Base-by-base conservation (phyloP, 1,140 invertebrate species). In the Brachionus angularis region DNA sequence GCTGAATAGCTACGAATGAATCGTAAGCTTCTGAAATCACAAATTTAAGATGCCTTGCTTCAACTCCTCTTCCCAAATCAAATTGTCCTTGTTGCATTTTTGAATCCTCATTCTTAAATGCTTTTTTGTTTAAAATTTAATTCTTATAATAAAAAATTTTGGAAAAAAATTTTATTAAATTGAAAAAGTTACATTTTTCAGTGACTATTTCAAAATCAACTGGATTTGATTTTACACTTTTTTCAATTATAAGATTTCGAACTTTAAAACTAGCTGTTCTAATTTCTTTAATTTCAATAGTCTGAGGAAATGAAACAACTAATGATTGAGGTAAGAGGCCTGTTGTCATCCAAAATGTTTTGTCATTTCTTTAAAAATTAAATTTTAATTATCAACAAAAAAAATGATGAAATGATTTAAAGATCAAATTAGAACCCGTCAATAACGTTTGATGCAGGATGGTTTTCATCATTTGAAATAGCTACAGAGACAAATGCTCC, bases 401-500 rank as follows among this genome's bases (percentile, higher is more conserved):
- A n/a, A n/a, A n/a, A n/a, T n/a, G n/a, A n/a, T n/a, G n/a, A n/a
- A n/a, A n/a, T n/a, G n/a, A n/a, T n/a, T n/a, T n/a, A n/a, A n/a
- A n/a, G n/a, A n/a, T n/a, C n/a, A n/a, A n/a, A n/a, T n/a, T n/a
- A n/a, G n/a, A n/a, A 58, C 53, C 53, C 53, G 39, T 58, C 53
- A 12, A 58, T 36, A 23, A 58, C 53, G 25, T 58, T 58, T 21
- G 53, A 58, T 14, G 53, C 53, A 1, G 53, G 53, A 58, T 58
- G 53, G n/a, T 58, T 58, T 25, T 58, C 53, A 39, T 58, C 53
- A n/a, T 58, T 58, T 8, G 53, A 58, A 23, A 58, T 39, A 58
- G 53, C 53, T 25, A 58, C 18, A 39, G 53, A 58, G 10, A 58
- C 53, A 39, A 23, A 39, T 39, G 53, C 53, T 39, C 33, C 53